Percentiles rank a stretch among this genome's conserved stretches.
phyloP scores from a whole-genome alignment of 30 jellyfish, hydroid and myxozoan species.

The Hydractinia symbiolongicarpus region DNA sequence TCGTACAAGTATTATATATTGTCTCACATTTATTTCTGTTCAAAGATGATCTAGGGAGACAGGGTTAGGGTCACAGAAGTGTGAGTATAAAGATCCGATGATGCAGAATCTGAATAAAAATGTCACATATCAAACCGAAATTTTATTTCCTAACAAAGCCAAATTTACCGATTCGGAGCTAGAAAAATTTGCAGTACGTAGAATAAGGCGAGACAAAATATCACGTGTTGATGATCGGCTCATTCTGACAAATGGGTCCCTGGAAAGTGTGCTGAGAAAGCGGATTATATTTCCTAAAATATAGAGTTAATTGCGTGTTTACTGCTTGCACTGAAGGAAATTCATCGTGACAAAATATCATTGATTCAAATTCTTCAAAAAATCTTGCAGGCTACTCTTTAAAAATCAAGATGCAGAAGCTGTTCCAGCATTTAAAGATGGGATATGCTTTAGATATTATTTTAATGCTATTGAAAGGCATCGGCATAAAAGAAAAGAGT shows the following conservation, averaged over 20 bases:
- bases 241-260: neutral
- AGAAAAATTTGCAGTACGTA: neutral
- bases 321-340: neutral
- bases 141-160: neutral
- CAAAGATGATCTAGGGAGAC: slow-evolving; percentile 51
- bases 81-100: slow-evolving; percentile 5
- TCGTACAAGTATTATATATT: neutral
- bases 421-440: slow-evolving; percentile 18
- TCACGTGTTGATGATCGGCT: neutral
- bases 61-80: slow-evolving; percentile 28
- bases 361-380: neutral
- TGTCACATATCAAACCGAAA: neutral
- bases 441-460: slow-evolving; percentile 16
- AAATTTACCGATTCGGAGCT: neutral
- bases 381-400: slow-evolving; percentile 11
- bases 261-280: neutral
- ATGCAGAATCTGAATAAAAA: too few species aligned
- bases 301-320: neutral
- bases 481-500: slow-evolving; percentile 13
- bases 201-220: neutral
- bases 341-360: neutral
- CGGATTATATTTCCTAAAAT: neutral
- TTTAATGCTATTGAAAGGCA: slow-evolving; percentile 22
- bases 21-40: slow-evolving; percentile 34
- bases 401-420: slow-evolving; percentile 12